These are phyloP conservation scores for Vidua macroura DNA, from an alignment of 2,113 vertebrate genomes.

Conservation along the genomic window DNA sequence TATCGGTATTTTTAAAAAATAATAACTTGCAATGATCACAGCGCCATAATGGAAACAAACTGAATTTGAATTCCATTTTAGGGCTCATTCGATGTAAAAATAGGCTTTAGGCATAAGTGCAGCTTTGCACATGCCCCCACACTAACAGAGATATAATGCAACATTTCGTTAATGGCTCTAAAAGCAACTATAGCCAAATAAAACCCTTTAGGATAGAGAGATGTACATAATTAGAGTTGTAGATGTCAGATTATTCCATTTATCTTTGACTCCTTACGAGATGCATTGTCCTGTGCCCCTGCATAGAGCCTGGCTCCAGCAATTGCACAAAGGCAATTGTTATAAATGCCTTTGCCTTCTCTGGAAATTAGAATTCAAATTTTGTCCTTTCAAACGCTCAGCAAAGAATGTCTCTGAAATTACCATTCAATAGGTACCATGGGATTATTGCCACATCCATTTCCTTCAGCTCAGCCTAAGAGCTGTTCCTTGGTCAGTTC, in stretches of 20 bases:
- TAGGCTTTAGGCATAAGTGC: background rate
- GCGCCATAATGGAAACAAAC: background rate
- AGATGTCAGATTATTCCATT: slow-evolving; percentile 37
- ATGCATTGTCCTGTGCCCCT: slow-evolving; percentile 17
- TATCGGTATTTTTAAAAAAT: background rate
- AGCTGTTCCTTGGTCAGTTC: background rate
- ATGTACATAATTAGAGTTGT: slow-evolving; percentile 25
- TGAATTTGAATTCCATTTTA: slow-evolving; percentile 27
- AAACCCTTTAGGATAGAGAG: background rate
- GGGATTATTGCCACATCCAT: slow-evolving; percentile 15
- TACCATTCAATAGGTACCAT: background rate
- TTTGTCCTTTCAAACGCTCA: slow-evolving; percentile 27
- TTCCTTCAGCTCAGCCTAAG: background rate
- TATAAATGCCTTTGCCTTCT: background rate
- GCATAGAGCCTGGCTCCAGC: background rate
- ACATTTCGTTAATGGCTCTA: slow-evolving; percentile 17
- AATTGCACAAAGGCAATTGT: background rate
- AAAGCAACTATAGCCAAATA: slow-evolving; percentile 30
- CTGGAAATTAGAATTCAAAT: slow-evolving; percentile 44
- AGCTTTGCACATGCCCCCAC: background rate
- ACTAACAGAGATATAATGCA: slow-evolving; percentile 10
- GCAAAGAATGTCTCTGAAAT: background rate
- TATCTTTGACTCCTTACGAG: slow-evolving; percentile 23
- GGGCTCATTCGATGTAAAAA: background rate
- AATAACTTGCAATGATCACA: background rate